Conservation (phyloP, 1,140 invertebrate genomes). For the Zaprionus lachaisei region DNA sequence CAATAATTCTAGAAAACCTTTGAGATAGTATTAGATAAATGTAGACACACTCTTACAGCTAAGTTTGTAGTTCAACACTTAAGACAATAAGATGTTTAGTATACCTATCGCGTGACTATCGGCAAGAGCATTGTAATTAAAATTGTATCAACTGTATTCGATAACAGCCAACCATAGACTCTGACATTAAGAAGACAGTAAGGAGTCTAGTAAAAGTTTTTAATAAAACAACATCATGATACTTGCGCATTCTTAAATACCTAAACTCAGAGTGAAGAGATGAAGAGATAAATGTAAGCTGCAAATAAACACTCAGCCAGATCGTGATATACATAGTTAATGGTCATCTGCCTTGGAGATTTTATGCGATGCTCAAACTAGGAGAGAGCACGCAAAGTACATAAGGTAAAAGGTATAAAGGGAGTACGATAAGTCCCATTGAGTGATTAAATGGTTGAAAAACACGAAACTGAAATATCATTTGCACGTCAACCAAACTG, state of each 20-base stretch:
- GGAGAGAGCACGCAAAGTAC: not conserved
- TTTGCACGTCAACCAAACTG: not conserved
- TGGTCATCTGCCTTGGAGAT: not conserved
- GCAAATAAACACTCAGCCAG: not conserved
- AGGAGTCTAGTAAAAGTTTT: too few species aligned
- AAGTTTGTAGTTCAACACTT: too few species aligned
- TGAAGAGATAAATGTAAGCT: not conserved
- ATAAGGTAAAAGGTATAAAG: not conserved
- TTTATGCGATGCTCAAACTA: not conserved
- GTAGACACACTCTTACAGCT: too few species aligned
- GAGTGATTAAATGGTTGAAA: slow-evolving; percentile 7
- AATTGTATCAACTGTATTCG: too few species aligned
- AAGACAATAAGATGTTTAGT: too few species aligned
- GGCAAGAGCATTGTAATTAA: too few species aligned
- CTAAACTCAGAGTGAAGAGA: not conserved
- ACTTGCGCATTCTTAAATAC: not conserved
- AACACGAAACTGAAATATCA: slow-evolving; percentile 1
- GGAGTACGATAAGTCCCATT: not conserved
- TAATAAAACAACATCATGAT: too few species aligned
- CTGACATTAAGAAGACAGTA: too few species aligned
- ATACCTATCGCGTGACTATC: too few species aligned
- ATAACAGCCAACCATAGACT: too few species aligned
- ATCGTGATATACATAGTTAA: slow-evolving; percentile 7
- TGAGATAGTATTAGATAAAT: too few species aligned
- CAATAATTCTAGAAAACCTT: too few species aligned